These are phyloP conservation scores for Cynopterus brachyotis DNA, from an alignment of 2,113 vertebrate species.

Conservation along the genomic window DNA sequence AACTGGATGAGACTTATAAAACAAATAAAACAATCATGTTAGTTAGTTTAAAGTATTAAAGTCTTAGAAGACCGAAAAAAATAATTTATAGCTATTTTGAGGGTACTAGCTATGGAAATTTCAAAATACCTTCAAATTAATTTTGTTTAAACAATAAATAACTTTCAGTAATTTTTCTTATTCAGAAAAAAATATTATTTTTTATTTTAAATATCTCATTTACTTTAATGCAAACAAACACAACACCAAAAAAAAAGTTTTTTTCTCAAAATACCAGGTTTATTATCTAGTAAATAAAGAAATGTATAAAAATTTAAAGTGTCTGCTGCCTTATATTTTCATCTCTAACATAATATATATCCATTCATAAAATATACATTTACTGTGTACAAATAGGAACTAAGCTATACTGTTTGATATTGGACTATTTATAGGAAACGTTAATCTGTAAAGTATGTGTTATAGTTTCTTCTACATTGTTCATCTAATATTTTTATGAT, in stretches of 20 bases:
- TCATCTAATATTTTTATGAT: not conserved
- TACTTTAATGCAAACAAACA: not conserved
- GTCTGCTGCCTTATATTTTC: not conserved
- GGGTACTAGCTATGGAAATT: not conserved
- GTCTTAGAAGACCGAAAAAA: not conserved
- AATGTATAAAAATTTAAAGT: not conserved
- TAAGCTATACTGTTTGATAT: not conserved
- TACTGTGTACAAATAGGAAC: not conserved
- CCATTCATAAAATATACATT: not conserved
- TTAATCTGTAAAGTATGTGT: not conserved
- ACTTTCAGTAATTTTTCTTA: not conserved
- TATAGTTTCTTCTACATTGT: not conserved
- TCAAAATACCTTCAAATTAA: not conserved
- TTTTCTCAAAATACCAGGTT: not conserved
- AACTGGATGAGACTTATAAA: conserved; percentile 69
- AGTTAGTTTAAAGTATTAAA: conserved; percentile 64
- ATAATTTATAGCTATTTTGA: not conserved
- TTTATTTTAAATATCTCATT: not conserved
- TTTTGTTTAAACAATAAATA: not conserved
- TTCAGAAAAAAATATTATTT: not conserved
- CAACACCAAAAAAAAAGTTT: not conserved
- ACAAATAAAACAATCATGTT: conserved; percentile 69
- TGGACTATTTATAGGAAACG: not conserved
- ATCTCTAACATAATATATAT: not conserved
- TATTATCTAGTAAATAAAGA: not conserved